Evolutionary conservation across 2,888 invertebrate genomes (phyloP), one percentile per base, ranked within the genome.

Genomic region (Cryptocheilus praepositus): DNA sequence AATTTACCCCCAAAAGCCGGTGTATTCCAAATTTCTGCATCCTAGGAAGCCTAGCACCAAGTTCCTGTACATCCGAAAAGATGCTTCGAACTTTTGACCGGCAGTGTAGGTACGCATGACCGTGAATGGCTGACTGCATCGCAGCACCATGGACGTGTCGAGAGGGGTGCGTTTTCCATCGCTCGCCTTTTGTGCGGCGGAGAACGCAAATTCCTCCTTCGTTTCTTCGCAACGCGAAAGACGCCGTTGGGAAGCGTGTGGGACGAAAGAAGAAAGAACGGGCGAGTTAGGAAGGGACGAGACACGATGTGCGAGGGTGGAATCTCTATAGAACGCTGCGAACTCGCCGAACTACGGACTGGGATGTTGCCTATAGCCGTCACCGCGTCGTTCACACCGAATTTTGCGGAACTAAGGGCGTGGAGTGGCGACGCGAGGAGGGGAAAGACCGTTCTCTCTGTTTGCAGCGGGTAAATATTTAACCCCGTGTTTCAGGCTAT

Each of bases 401-500:
- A 69, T 73, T 71, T 74, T 66, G 60, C 66, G 66, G 62, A 63
- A 79, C 52, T 51, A 49, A 11, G 36, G 18, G 8, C 3, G 25
- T 25, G 16, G 54, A 60, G 44, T 57, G 25, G 22, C 54, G 3
- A 44, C 49, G 51, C 51, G 36, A 1, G 16, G 7, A n/a, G 18
- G 49, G 18, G 49, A 49, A 65, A 25, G 49, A 61, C 58, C 60
- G 62, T 58, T 69, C 80, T 80, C 77, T 75, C 79, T 75, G 73
- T 81, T 82, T 82, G 80, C 64, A 15, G 19, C 66, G 69, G 62
- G 77, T 79, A 83, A 83, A 83, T 81, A 83, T 80, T 83, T 80
- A 80, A 79, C 56, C 64, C 53, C 60, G 71, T 58, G 69, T 69
- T 70, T 69, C 56, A 53, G 16, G 52, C 61, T 56, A 67, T 70